phyloP scores from a whole-genome alignment of 2,113 vertebrate genomes.

The Azemiops feae region DNA sequence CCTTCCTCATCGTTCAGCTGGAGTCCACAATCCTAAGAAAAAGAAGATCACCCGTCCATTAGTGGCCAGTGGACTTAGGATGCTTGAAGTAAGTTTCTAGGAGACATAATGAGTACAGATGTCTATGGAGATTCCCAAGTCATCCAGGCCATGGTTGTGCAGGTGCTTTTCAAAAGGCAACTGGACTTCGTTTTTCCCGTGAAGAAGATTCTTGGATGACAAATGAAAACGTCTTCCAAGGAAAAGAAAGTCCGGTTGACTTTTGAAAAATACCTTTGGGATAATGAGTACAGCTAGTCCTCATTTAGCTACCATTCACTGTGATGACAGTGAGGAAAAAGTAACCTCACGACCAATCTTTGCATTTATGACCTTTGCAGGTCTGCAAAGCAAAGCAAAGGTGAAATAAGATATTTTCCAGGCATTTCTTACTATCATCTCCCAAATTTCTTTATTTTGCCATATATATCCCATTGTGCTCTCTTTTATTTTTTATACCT shows the following conservation, averaged over 20 bases:
- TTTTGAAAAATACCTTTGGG: no score
- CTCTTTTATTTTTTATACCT: neutral
- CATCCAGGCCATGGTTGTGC: neutral
- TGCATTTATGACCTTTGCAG: no score
- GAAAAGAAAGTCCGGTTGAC: no score
- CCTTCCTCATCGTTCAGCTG: slow-evolving; percentile 96
- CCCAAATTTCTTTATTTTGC: neutral
- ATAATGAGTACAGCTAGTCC: neutral
- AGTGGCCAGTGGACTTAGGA: neutral
- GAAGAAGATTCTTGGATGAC: no score
- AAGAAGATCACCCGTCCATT: neutral
- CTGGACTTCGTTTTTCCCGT: no score
- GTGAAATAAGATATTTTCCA: neutral
- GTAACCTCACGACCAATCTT: no score
- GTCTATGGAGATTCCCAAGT: neutral
- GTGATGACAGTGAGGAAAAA: no score
- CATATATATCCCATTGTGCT: neutral
- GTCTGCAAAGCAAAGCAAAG: no score
- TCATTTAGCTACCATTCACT: neutral
- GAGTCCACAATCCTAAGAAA: slow-evolving; percentile 86
- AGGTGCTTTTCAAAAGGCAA: no score
- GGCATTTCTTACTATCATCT: neutral
- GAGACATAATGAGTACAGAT: neutral
- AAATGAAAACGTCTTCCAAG: no score
- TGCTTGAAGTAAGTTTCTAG: neutral